Conservation (phyloP, 1,140 invertebrate species). For the Platorchestia sp. region DNA sequence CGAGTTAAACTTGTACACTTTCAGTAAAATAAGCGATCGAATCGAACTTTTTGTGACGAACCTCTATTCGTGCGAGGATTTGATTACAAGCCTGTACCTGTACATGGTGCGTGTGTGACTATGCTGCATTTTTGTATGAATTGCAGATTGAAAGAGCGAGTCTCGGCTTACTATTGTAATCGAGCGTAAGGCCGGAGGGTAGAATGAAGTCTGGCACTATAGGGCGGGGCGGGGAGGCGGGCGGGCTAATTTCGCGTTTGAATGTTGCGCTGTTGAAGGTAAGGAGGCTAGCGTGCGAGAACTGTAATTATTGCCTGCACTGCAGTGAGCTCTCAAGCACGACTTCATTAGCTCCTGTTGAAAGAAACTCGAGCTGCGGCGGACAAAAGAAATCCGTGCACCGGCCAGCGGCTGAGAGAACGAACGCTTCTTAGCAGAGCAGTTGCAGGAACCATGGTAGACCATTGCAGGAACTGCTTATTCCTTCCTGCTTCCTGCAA, state of each 20-base stretch:
- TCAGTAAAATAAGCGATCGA: too few species aligned
- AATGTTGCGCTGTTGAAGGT: background rate
- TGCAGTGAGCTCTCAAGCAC: background rate
- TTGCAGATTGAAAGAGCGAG: background rate
- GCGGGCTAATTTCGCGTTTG: background rate
- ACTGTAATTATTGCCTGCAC: conserved; percentile 15
- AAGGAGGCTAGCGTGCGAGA: background rate
- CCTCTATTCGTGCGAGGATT: background rate
- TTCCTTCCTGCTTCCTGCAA: background rate
- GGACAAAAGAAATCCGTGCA: conserved; percentile 2
- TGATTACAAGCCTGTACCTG: background rate
- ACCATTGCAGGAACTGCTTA: too few species aligned
- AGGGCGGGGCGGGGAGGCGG: too few species aligned
- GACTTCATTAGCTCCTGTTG: conserved; percentile 30
- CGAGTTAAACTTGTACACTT: too few species aligned
- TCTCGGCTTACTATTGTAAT: background rate
- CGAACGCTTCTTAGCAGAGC: too few species aligned
- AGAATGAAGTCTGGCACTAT: background rate
- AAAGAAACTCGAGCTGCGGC: background rate
- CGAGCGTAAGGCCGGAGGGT: background rate
- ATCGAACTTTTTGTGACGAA: background rate
- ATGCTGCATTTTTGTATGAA: background rate
- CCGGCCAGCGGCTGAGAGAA: background rate
- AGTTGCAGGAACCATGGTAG: too few species aligned
- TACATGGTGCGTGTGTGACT: background rate